Base-by-base conservation (phyloP, 2,888 invertebrate genomes). In the Eupelmus urozonus region DNA sequence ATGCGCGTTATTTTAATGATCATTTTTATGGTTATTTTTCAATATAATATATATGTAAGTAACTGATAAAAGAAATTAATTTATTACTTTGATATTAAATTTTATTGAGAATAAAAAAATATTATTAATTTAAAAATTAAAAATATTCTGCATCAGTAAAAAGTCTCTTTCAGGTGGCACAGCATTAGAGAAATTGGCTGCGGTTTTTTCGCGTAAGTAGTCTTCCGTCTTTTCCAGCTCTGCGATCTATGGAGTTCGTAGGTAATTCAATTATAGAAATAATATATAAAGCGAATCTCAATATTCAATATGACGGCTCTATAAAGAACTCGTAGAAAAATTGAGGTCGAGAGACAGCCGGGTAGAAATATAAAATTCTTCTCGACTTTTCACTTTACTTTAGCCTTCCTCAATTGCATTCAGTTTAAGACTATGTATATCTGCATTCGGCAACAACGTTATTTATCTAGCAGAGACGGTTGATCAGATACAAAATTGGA, bases 361-460 rank as follows among this genome's bases (percentile, higher is more conserved):
- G n/a, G n/a, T n/a, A n/a, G 16, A 16, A 49, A 49, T 49, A 49
- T 49, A 1, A 49, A 49, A 49, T 49, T 49, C 2, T 49, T 1
- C n/a, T 49, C 18, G 49, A 1, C 16, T 49, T 49, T 2, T 49
- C n/a, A 13, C n/a, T n/a, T 49, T 49, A 49, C n/a, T 49, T 49
- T 49, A 13, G 1, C n/a, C 49, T 13, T 2, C 49, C 49, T 49
- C 16, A 49, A 49, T 49, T n/a, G 49, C 49, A 49, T 49, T 49
- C n/a, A 49, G 49, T 49, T 49, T 49, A 49, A 49, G 49, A n/a
- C 49, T n/a, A n/a, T 18, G 49, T n/a, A 49, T n/a, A 49, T 49
- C 49, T 49, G n/a, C n/a, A n/a, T n/a, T n/a, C n/a, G n/a, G 49
- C 49, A 49, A 49, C 49, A 49, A 49, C 49, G 1, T 49, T 49